Evolutionary conservation across 1,140 invertebrate species (phyloP).

Genomic region (Leptonema lineaticorne): DNA sequence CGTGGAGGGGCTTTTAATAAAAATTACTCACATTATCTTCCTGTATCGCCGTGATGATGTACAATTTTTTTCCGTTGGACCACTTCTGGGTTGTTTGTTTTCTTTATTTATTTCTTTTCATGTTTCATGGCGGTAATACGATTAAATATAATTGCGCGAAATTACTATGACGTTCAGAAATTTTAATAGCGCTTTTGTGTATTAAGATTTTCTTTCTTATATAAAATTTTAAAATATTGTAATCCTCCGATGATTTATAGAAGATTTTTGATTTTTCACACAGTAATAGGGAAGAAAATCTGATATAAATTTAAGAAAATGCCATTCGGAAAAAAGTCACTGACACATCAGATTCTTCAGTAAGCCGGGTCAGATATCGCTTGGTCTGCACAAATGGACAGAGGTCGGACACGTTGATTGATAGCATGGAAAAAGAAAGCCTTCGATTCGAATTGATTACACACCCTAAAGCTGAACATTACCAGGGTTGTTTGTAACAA

Average conservation of each 20-base stretch:
- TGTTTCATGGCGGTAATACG: too few relatives aligned
- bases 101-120: not conserved
- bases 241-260: too few relatives aligned
- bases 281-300: too few relatives aligned
- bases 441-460: constrained; percentile 5
- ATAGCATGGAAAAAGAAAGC: not conserved
- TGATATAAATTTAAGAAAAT: too few relatives aligned
- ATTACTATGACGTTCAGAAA: too few relatives aligned
- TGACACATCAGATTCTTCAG: not conserved
- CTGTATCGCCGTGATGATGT: constrained; percentile 11
- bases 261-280: too few relatives aligned
- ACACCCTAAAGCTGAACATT: not conserved
- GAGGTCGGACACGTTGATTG: constrained; percentile 10
- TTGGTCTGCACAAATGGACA: not conserved
- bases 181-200: too few relatives aligned
- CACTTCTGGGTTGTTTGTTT: too few relatives aligned
- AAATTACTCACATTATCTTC: constrained; percentile 19
- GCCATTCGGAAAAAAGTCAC: not conserved
- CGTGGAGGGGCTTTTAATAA: constrained; percentile 9
- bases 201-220: too few relatives aligned
- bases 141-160: too few relatives aligned
- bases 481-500: too few relatives aligned
- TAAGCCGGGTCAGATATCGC: constrained; percentile 5
- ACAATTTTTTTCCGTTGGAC: not conserved
- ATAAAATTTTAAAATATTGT: too few relatives aligned